Evolutionary conservation across 2,888 invertebrate genomes (phyloP), one percentile per base, ranked within the genome.

Genomic region (Lycophotia porphyrea): DNA sequence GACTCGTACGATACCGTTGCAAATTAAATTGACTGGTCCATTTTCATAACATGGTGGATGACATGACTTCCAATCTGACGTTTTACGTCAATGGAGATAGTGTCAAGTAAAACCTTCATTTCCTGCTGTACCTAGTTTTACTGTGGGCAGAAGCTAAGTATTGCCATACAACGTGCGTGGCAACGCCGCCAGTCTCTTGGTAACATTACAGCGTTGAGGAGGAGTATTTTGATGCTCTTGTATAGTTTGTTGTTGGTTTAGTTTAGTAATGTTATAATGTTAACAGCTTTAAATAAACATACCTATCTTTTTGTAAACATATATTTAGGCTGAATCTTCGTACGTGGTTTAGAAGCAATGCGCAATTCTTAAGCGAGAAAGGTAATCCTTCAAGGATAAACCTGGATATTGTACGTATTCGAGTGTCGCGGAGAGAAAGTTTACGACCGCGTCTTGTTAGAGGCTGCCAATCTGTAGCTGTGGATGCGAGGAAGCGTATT

Each of bases 401-500:
- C 47, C 27, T 55, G 34, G 18, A 52, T 76, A 49, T 61, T 34
- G 11, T 21, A 61, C 2, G n/a, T 58, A 60, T 24, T 1, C 5
- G 11, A 31, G 27, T 68, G 24, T 42, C 39, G 44, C 55, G 24
- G 34, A 52, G 44, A 36, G 52, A 36, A 64, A 55, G 60, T 84
- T 84, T 77, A 84, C 87, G 87, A 84, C 36, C 75, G 21, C 52
- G 42, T 71, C 75, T 84, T 73, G 73, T 79, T 76, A 72, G 71
- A 44, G 63, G 52, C 44, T 71, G 76, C 84, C 84, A 83, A 83
- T 86, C 80, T 80, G 55, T 73, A 74, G 31, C 67, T 76, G 5
- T 24, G 60, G 55, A 69, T 47, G 74, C 66, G 47, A 58, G 49
- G 74, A 67, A 58, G 63, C 77, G 75, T 74, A 68, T 70, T 74